Conservation (phyloP, 2,888 invertebrate genomes). For the Rotaria magnacalcarata region DNA sequence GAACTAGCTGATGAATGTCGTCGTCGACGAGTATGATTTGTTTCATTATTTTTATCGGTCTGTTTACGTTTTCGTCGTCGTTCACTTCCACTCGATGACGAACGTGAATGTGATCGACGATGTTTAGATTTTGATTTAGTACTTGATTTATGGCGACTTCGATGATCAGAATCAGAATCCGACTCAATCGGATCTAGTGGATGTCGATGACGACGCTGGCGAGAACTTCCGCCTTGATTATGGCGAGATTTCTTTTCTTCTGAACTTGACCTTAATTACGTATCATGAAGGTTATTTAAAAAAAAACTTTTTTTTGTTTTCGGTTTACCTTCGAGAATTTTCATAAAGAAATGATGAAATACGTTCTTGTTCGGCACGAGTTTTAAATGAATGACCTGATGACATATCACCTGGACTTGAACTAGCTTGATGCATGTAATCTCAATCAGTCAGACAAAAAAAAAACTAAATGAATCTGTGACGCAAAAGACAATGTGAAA, state of each 20-base stretch:
- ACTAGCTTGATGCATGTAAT: not conserved
- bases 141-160: not conserved
- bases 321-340: not conserved
- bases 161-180: not conserved
- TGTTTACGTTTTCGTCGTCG: constrained; percentile 16
- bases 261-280: not conserved
- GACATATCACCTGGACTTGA: not conserved
- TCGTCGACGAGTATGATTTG: not conserved
- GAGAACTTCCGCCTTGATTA: not conserved
- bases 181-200: not conserved
- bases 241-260: not conserved
- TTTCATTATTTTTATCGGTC: not conserved
- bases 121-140: constrained; percentile 18
- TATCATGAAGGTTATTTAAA: too few species aligned
- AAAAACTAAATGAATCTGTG: not conserved
- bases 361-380: constrained; percentile 12
- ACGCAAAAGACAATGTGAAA: not conserved
- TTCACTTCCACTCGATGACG: not conserved
- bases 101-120: constrained; percentile 34
- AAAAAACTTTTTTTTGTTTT: too few species aligned
- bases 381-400: not conserved
- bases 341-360: not conserved
- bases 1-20: constrained; percentile 22
- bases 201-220: not conserved
- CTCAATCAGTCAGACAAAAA: not conserved